Percentiles rank a stretch among this genome's conserved stretches.
phyloP scores from a whole-genome alignment of 2,797 vertebrate genomes.

The Carcharodon carcharias region DNA sequence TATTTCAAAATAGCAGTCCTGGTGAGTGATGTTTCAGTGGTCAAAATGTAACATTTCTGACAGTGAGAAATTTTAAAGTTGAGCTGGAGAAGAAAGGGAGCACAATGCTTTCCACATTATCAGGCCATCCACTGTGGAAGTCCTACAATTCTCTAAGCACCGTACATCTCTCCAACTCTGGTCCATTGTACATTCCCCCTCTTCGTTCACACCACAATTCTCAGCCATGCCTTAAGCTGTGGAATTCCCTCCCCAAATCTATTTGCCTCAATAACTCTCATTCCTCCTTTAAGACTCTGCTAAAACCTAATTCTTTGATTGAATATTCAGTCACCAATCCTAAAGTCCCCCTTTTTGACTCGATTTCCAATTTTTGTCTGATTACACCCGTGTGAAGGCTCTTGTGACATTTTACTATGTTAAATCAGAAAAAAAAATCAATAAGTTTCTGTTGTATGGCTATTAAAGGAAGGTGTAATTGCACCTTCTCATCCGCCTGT shows the following conservation, averaged over 20 bases:
- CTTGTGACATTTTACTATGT: background rate
- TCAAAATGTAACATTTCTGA: background rate
- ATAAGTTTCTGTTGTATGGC: background rate
- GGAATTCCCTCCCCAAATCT: background rate
- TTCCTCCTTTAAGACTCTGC: background rate
- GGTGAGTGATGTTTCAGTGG: background rate
- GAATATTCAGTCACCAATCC: too few relatives aligned
- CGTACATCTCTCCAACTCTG: too few relatives aligned
- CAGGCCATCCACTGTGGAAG: background rate
- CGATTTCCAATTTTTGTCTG: background rate
- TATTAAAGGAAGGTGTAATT: background rate
- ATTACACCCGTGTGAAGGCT: background rate
- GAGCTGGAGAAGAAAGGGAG: background rate
- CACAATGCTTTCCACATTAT: background rate
- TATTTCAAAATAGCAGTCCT: background rate
- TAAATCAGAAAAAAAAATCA: background rate
- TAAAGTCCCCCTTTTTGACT: background rate
- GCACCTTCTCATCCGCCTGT: background rate
- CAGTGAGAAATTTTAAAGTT: background rate
- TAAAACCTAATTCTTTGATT: background rate
- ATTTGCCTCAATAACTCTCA: too few relatives aligned
- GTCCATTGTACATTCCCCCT: background rate
- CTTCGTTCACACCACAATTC: background rate
- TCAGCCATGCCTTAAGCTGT: background rate
- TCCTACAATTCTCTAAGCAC: background rate